A percentile compares a stretch with the other conserved stretches of the same genome.
Evolutionary conservation across 2,888 invertebrate genomes (phyloP).

Genomic region (Acanthoscelides obtectus): DNA sequence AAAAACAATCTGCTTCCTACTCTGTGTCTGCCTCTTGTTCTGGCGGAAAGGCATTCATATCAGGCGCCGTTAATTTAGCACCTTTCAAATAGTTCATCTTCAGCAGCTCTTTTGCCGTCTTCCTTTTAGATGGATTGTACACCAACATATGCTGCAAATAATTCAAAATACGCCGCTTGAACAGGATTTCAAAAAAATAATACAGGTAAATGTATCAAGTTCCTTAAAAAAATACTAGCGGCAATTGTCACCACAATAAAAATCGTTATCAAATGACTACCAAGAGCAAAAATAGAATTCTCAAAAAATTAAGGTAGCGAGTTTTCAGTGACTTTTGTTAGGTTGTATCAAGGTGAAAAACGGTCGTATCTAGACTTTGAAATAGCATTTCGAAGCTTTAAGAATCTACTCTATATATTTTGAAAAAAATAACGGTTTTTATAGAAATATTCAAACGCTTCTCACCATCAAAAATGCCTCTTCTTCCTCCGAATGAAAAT

Average conservation of each 20-base stretch:
- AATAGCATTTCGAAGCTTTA: too few species aligned
- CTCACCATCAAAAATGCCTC: slow-evolving; percentile 67
- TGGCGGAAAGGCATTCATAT: slow-evolving; percentile 46
- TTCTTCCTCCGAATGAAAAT: slow-evolving; percentile 56
- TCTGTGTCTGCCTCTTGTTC: slow-evolving; percentile 25
- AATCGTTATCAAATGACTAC: too few species aligned
- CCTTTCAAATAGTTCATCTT: slow-evolving; percentile 72
- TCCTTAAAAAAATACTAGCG: too few species aligned
- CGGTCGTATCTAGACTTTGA: too few species aligned
- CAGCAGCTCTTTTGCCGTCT: slow-evolving; percentile 76
- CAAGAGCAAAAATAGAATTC: too few species aligned
- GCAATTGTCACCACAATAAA: too few species aligned
- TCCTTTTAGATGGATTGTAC: slow-evolving; percentile 79
- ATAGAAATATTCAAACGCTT: slow-evolving; percentile 31
- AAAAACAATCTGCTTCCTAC: neutral
- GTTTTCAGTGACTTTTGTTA: too few species aligned
- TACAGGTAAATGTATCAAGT: too few species aligned
- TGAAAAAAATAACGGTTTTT: too few species aligned
- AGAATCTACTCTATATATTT: too few species aligned
- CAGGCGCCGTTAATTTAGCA: slow-evolving; percentile 61
- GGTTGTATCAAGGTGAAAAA: too few species aligned
- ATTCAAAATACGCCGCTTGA: neutral
- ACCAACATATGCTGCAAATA: slow-evolving; percentile 49
- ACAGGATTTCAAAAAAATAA: slow-evolving; percentile 1
- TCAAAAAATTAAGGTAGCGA: too few species aligned